Percentiles rank a stretch among this genome's conserved stretches.
Evolutionary conservation across 2,113 vertebrate species (phyloP).

Genomic region (Hystrix brachyura): DNA sequence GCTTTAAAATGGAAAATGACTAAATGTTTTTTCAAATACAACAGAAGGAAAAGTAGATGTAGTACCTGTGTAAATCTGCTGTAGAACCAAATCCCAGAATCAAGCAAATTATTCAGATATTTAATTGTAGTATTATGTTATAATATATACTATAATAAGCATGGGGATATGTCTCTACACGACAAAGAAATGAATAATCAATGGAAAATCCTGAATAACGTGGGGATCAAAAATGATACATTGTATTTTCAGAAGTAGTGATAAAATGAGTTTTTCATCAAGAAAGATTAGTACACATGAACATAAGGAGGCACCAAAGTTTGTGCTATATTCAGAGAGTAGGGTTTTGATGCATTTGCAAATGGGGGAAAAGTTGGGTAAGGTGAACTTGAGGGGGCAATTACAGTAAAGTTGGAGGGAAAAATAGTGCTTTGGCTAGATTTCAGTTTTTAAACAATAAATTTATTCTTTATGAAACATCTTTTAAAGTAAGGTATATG

Average conservation of each 20-base stretch:
- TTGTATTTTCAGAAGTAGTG: neutral
- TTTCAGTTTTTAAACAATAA: constrained; percentile 28
- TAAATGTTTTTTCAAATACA: neutral
- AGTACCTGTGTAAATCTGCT: neutral
- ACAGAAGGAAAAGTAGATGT: neutral
- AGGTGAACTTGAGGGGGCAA: neutral
- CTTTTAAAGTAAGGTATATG: constrained; percentile 5
- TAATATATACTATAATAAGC: neutral
- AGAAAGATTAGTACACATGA: neutral
- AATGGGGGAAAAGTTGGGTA: neutral
- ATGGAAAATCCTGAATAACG: neutral
- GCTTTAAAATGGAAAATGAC: neutral
- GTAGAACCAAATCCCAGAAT: neutral
- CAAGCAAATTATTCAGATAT: neutral
- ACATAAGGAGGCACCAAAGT: neutral
- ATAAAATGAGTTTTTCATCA: neutral
- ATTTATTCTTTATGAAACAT: constrained; percentile 19
- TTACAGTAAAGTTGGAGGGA: neutral
- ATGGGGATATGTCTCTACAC: neutral
- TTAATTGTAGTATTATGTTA: neutral
- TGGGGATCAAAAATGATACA: neutral
- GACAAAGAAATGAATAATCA: neutral
- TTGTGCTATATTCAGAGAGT: neutral
- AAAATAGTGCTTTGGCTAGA: neutral
- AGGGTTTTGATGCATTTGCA: neutral